Percentiles rank a stretch among this genome's conserved stretches.
phyloP scores from a whole-genome alignment of 2,888 invertebrate genomes.

The Drosophila suboccidentalis region DNA sequence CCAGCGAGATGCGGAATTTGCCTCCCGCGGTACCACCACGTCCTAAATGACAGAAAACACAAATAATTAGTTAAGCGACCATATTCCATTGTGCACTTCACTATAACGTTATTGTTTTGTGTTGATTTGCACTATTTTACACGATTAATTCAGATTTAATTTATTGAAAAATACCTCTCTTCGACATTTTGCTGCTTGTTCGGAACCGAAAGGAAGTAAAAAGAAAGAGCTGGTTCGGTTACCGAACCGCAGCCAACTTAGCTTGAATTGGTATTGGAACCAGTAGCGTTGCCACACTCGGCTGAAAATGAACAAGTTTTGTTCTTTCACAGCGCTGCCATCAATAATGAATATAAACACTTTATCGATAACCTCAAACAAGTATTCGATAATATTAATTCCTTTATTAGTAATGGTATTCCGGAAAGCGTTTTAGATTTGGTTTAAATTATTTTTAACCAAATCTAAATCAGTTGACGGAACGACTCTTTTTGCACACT shows the following conservation, averaged over 20 bases:
- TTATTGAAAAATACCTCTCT: slow-evolving; percentile 88
- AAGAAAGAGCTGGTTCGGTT: slow-evolving; percentile 79
- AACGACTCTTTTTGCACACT: too few relatives aligned
- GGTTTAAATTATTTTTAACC: too few relatives aligned
- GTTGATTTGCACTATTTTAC: slow-evolving; percentile 31
- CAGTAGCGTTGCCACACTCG: slow-evolving; percentile 32
- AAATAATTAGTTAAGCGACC: slow-evolving; percentile 57
- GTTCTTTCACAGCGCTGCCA: slow-evolving; percentile 26
- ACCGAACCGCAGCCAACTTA: slow-evolving; percentile 66
- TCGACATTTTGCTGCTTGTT: slow-evolving; percentile 88
- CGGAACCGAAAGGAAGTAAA: slow-evolving; percentile 86
- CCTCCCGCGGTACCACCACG: slow-evolving; percentile 99
- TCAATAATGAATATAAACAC: background rate
- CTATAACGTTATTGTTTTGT: slow-evolving; percentile 16
- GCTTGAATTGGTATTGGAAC: slow-evolving; percentile 28
- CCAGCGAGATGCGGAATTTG: slow-evolving; percentile 99
- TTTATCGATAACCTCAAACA: background rate
- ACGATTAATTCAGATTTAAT: slow-evolving; percentile 82
- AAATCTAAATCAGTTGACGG: too few relatives aligned
- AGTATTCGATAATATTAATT: slow-evolving; percentile 14
- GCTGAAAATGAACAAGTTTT: slow-evolving; percentile 7
- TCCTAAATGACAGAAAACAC: slow-evolving; percentile 89
- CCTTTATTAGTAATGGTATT: too few relatives aligned
- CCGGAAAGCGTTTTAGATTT: too few relatives aligned
- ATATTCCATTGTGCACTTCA: slow-evolving; percentile 12